Evolutionary conservation across 2,113 vertebrate species (phyloP), one percentile per base, ranked within the genome.

Genomic region (Collichthys lucidus): DNA sequence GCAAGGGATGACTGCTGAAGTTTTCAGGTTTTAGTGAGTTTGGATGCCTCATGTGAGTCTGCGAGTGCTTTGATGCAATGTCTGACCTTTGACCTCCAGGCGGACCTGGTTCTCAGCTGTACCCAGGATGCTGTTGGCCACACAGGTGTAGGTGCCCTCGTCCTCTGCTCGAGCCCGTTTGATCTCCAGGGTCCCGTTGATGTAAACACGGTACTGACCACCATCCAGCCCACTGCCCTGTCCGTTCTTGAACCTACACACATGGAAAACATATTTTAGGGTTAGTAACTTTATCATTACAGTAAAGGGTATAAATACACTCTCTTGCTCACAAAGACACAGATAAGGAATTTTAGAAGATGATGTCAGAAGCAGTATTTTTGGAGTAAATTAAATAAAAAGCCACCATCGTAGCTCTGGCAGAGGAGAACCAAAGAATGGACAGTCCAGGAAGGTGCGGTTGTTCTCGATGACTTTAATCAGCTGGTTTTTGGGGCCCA

Each of bases 71-170:
- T 26, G 50, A 46, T 22, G 11, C 56, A 8, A 61, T 83, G 31
- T 69, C 94, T 94, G 76, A 99, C 98, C 98, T 98, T 99, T 99
- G 94, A 99, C 96, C 91, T 99, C 97, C 90, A 99, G 95, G 77
- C 94, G 96, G 80, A 99, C 97, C 80, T 97, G 96, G 80, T 97
- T 98, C 82, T 99, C 96, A 0, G 92, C 96, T 47, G 94, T 96
- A 10, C 98, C 98, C 89, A 99, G 87, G 79, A 98, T 97, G 92
- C 95, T 99, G 91, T 91, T 99, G 72, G 97, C 98, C 0, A 99
- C 96, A 0, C 98, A 99, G 10, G 97, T 99, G 79, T 99, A 99
- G 69, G 97, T 98, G 15, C 98, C 98, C 77, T 99, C 96, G 77
- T 99, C 98, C 83, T 98, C 97, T 3, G 94, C 91, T 26, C 95